Conservation (phyloP, 2,797 vertebrate species). For the Tapera naevia region DNA sequence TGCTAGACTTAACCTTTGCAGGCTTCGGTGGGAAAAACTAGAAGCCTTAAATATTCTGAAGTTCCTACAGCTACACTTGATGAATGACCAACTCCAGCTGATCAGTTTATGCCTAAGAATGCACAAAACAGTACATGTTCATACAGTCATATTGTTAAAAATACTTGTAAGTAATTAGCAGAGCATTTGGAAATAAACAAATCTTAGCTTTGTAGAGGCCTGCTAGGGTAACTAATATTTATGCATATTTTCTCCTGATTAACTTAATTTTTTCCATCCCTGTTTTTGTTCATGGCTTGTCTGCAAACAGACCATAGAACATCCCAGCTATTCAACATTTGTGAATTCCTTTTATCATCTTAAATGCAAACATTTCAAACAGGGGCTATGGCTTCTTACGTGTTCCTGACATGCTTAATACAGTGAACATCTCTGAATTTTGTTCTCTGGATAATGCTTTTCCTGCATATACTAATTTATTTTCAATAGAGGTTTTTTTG, state of each 20-base stretch:
- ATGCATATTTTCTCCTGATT: conserved; percentile 18
- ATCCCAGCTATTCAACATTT: neutral
- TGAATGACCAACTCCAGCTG: neutral
- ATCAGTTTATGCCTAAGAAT: neutral
- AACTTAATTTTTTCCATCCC: conserved; percentile 30
- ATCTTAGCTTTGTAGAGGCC: neutral
- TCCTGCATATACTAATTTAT: neutral
- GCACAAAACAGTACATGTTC: neutral
- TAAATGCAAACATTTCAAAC: neutral
- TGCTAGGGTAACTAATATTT: neutral
- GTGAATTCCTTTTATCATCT: conserved; percentile 11
- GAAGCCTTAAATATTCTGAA: neutral
- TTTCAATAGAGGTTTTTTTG: neutral
- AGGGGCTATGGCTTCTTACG: neutral
- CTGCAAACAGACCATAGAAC: conserved; percentile 6
- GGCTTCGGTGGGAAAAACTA: conserved; percentile 1
- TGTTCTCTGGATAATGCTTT: neutral
- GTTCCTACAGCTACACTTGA: neutral
- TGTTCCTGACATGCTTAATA: neutral
- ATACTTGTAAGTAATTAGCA: neutral
- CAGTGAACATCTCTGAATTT: neutral
- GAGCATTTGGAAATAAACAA: neutral
- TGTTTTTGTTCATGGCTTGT: conserved; percentile 11
- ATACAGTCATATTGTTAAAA: neutral
- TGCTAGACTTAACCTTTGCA: conserved; percentile 8